A percentile compares a stretch with the other conserved stretches of the same genome.
phyloP scores from a whole-genome alignment of 2,888 invertebrate species.

The Lepidonotus clava region DNA sequence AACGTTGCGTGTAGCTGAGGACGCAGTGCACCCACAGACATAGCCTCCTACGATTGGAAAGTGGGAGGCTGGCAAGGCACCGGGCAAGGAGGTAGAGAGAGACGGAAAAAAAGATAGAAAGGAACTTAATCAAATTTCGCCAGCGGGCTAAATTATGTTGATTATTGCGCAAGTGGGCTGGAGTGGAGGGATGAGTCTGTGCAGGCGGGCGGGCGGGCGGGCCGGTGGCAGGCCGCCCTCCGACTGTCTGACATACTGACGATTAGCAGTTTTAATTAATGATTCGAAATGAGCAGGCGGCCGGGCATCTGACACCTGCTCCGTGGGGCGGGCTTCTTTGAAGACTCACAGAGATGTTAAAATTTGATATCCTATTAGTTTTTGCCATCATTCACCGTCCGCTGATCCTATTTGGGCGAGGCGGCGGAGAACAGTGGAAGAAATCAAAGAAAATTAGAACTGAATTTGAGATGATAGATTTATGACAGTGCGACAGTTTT shows the following conservation, averaged over 20 bases:
- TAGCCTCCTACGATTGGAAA: not conserved
- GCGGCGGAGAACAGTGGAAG: slow-evolving; percentile 45
- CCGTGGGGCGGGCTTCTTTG: slow-evolving; percentile 6
- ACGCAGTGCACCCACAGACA: too few relatives aligned
- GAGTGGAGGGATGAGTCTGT: not conserved
- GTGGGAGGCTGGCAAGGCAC: not conserved
- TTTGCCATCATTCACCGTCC: slow-evolving; percentile 45
- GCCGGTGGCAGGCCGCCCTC: not conserved
- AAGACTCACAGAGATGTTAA: slow-evolving; percentile 53
- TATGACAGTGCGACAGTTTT: slow-evolving; percentile 45
- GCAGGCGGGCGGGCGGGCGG: not conserved
- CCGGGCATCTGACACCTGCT: slow-evolving; percentile 38
- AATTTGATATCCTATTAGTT: slow-evolving; percentile 54
- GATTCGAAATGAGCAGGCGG: slow-evolving; percentile 39
- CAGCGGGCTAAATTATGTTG: slow-evolving; percentile 45
- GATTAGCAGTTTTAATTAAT: slow-evolving; percentile 54
- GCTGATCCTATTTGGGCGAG: slow-evolving; percentile 41
- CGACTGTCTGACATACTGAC: slow-evolving; percentile 44
- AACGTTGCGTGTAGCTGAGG: too few relatives aligned
- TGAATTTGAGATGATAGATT: slow-evolving; percentile 53
- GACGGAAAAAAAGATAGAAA: not conserved
- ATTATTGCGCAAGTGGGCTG: not conserved
- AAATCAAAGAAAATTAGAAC: slow-evolving; percentile 52
- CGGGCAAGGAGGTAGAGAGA: not conserved
- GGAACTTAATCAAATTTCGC: slow-evolving; percentile 52